Percentiles rank a stretch among this genome's conserved stretches.
Conservation (phyloP, 2,888 invertebrate genomes). For the Drosophila fulvimacula region DNA sequence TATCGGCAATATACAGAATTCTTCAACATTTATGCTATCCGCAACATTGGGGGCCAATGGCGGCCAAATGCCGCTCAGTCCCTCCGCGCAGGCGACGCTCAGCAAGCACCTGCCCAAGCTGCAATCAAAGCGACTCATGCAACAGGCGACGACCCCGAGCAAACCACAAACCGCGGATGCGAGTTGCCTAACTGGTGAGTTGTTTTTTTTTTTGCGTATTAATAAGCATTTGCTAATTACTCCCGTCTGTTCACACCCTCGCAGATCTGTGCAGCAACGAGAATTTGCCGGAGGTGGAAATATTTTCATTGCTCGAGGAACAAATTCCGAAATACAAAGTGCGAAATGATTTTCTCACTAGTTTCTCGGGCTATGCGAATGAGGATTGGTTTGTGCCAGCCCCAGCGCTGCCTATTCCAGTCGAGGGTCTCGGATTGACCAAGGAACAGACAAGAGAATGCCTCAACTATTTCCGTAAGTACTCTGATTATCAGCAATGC, state of each 20-base stretch:
- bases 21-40: constrained; percentile 77
- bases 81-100: constrained; percentile 84
- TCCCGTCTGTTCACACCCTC: not conserved
- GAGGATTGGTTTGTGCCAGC: constrained; percentile 96
- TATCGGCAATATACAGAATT: constrained; percentile 10
- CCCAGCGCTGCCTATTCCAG: constrained; percentile 91
- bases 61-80: constrained; percentile 83
- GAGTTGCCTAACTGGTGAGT: constrained; percentile 83
- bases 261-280: constrained; percentile 96
- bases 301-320: constrained; percentile 96
- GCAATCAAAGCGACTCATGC: constrained; percentile 82
- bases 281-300: constrained; percentile 97
- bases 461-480: constrained; percentile 98
- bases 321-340: constrained; percentile 97
- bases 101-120: constrained; percentile 84
- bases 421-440: constrained; percentile 92
- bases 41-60: constrained; percentile 81
- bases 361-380: constrained; percentile 91
- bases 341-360: constrained; percentile 96
- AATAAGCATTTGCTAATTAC: constrained; percentile 12
- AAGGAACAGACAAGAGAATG: constrained; percentile 98
- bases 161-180: constrained; percentile 82
- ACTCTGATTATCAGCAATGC: constrained; percentile 48
- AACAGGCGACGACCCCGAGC: constrained; percentile 39
- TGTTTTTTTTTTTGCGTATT: constrained; percentile 1